Percentiles rank a stretch among this genome's conserved stretches.
phyloP scores from a whole-genome alignment of 2,888 invertebrate species.

The Yponomeuta plumbellus region DNA sequence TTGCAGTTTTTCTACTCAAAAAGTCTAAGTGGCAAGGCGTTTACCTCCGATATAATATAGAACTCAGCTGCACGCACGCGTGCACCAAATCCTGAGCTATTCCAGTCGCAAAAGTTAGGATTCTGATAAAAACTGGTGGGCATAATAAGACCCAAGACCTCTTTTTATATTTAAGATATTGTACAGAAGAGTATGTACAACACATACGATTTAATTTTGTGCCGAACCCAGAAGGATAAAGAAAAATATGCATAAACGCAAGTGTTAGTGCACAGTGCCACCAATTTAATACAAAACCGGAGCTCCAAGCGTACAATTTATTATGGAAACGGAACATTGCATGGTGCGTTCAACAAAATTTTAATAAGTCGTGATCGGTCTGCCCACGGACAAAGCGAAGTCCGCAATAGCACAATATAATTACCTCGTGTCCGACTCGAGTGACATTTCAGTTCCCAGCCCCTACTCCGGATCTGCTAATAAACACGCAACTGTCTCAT shows the following conservation, averaged over 20 bases:
- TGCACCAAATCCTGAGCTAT: no score
- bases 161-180: no score
- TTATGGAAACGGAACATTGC: slow-evolving; percentile 58
- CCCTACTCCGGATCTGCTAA: not conserved
- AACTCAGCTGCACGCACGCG: no score
- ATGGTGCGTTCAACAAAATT: slow-evolving; percentile 20
- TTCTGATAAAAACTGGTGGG: no score
- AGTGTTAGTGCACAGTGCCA: not conserved
- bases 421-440: slow-evolving; percentile 2
- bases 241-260: not conserved
- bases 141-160: no score
- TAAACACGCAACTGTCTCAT: no score
- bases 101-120: no score
- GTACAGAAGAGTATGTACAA: no score
- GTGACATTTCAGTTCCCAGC: slow-evolving; percentile 2
- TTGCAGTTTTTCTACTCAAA: no score
- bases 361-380: slow-evolving; percentile 36
- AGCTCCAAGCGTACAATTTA: slow-evolving; percentile 33
- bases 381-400: slow-evolving; percentile 27
- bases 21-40: no score
- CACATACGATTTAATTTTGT: not conserved
- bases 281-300: not conserved
- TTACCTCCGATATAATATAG: no score
- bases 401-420: slow-evolving; percentile 10
- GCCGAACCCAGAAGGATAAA: not conserved